Evolutionary conservation across 1,140 invertebrate species (phyloP).

Genomic region (Zaprionus davidi): DNA sequence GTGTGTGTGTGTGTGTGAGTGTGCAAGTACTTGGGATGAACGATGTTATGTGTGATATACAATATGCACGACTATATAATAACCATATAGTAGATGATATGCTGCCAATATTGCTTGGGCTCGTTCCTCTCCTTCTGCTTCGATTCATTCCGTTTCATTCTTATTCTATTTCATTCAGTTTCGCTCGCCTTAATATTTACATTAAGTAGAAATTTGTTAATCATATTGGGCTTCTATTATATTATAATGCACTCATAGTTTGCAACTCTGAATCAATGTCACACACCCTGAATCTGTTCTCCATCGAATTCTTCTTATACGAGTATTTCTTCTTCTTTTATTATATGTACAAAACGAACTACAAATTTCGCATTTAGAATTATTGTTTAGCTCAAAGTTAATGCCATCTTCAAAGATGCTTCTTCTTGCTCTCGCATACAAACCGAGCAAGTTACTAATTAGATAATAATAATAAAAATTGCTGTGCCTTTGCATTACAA

Average conservation of each 20-base stretch:
- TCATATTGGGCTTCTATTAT: constrained; percentile 35
- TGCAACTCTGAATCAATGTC: constrained; percentile 25
- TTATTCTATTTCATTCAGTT: constrained; percentile 19
- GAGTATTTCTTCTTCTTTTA: constrained; percentile 8
- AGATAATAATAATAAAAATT: constrained; percentile 44
- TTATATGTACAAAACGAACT: constrained; percentile 58
- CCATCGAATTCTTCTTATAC: not conserved
- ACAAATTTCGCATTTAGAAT: constrained; percentile 42
- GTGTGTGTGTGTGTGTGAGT: constrained; percentile 30
- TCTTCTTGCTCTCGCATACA: not conserved
- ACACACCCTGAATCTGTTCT: not conserved
- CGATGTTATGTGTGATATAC: constrained; percentile 39
- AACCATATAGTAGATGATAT: constrained; percentile 69
- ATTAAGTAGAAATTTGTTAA: constrained; percentile 78
- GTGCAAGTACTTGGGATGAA: constrained; percentile 20
- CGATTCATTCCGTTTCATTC: constrained; percentile 36
- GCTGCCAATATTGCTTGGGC: constrained; percentile 62
- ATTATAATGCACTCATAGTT: constrained; percentile 42
- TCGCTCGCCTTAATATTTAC: constrained; percentile 74
- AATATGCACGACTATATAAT: constrained; percentile 63
- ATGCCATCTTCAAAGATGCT: not conserved
- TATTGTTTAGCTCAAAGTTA: constrained; percentile 5
- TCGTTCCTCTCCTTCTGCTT: not conserved
- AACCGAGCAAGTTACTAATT: constrained; percentile 15
- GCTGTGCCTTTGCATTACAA: constrained; percentile 68